Base-by-base conservation (phyloP, 2,888 invertebrate genomes). In the Ochropacha duplaris region DNA sequence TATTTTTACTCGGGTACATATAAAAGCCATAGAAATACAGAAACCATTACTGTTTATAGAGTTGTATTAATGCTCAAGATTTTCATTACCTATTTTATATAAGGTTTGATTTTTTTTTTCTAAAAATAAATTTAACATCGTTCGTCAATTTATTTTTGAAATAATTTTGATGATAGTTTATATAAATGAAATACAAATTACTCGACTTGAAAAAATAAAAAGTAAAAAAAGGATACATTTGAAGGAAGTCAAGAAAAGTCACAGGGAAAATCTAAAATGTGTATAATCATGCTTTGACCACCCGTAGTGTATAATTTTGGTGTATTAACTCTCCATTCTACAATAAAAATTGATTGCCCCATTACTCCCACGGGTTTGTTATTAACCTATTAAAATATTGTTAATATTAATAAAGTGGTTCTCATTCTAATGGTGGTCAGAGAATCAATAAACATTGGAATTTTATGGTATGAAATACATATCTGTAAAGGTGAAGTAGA, bases 321-420 rank as follows among this genome's bases (percentile, higher is more conserved):
- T 67, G 71, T 76, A 79, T 78, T 74, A 76, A 78, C 73, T 75
- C 44, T 44, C 44, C 76, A 78, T 73, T 75, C 39, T 39, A 14
- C 81, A 74, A 87, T 86, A 86, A 84, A 88, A 88, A 84, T 84
- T 87, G 83, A 88, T 88, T 79, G 79, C 78, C 76, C 78, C 70
- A 78, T 81, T 77, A 52, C 79, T 75, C 69, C 65, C 70, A 65
- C 62, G 63, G 68, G 70, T 77, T 78, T 78, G 78, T 82, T 85
- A 84, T 84, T 84, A 84, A 83, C 78, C 79, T 82, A 85, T 82
- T 83, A 84, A 82, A 79, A 67, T 68, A 75, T 75, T 76, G 72
- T 83, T 81, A 83, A 85, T 81, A 79, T 81, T 81, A 84, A 83
- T 83, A 77, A 79, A 79, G 72, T 72, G 69, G 66, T 66, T 66